Conservation (phyloP, 1,140 invertebrate genomes). For the Thereuonema tuberculata region DNA sequence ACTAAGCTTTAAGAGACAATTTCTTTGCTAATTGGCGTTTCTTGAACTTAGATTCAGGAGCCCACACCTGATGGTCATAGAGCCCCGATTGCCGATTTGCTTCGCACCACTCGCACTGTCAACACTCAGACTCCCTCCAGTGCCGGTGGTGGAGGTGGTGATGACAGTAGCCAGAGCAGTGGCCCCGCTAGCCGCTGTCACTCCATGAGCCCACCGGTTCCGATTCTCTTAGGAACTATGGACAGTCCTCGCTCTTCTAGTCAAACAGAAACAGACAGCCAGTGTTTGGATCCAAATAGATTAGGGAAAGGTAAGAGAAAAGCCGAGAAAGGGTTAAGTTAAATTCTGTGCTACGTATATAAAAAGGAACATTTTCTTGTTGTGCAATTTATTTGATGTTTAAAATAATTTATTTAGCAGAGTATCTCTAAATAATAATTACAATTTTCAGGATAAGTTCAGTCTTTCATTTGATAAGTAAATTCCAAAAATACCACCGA, state of each 20-base stretch:
- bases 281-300: background rate
- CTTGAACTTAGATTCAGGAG: conserved; percentile 25
- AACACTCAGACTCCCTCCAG: conserved; percentile 60
- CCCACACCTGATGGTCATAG: conserved; percentile 68
- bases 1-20: background rate
- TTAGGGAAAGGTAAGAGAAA: background rate
- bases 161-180: conserved; percentile 14
- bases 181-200: conserved; percentile 23
- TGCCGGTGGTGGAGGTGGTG: background rate
- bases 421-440: no score
- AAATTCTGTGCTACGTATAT: background rate
- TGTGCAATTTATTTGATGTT: background rate
- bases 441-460: no score
- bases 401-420: no score
- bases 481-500: no score
- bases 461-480: no score
- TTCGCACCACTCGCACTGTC: conserved; percentile 50
- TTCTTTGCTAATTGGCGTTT: background rate
- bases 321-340: background rate
- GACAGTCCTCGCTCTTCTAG: conserved; percentile 42
- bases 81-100: conserved; percentile 60
- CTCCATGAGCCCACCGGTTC: conserved; percentile 32
- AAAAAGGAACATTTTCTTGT: background rate
- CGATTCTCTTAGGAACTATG: conserved; percentile 40
- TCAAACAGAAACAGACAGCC: conserved; percentile 21